Base-by-base conservation (phyloP, 2,797 vertebrate genomes). In the Brachyalestes nurse region DNA sequence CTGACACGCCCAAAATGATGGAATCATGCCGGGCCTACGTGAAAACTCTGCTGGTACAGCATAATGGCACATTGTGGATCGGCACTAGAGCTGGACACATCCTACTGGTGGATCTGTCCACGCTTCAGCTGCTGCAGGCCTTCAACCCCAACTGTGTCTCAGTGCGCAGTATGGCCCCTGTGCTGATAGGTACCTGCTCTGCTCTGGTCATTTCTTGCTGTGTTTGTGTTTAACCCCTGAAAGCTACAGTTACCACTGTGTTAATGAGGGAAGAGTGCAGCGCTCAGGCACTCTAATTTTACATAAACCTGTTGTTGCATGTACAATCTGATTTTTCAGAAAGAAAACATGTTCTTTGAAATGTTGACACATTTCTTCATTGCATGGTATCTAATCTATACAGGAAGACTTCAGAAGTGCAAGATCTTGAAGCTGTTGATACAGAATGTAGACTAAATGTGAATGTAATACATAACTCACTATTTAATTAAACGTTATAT, bases 71-170 rank as follows among this genome's bases (percentile, higher is more conserved):
- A 0, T 92, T 99, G 73, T 99, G 97, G 98, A 91, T 99, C 25
- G 97, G 97, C 69, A 99, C 97, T 4, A 95, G 96, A 64, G 96
- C 96, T 78, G 97, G 98, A 83, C 91, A 96, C 14, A 89, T 99
- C 82, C 89, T 99, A 64, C 91, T 99, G 60, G 92, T 99, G 80
- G 97, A 99, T 80, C 92, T 97, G 55, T 93, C 93, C 2, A 97
- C 96, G 0, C 94, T 93, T 78, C 94, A 95, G 80, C 78, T 93
- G 1, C 93, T 98, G 67, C 93, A 89, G 81, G 92, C 96, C 74
- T 91, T 97, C 78, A 87, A 89, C 42, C 93, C 93, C 45, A 90
- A 90, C 23, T 97, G 95, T 77, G 87, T 92, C 72, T 97, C 96
- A 57, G 78, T 98, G 51, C 92, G 96, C 90, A 92, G 93, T 91